Conservation (phyloP, 2,888 invertebrate species). For the Eulithis prunata region DNA sequence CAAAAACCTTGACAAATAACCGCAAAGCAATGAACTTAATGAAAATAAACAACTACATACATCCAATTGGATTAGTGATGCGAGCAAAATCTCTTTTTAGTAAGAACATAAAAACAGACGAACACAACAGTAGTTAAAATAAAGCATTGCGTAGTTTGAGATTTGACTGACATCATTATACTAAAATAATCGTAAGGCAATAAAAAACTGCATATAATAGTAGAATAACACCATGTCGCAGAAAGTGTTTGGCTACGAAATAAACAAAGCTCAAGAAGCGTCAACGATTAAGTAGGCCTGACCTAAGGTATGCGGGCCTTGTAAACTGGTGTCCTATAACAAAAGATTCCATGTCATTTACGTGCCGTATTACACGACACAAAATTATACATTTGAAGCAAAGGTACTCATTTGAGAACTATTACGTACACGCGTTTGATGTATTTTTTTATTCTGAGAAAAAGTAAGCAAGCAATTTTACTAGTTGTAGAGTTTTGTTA, state of each 20-base stretch:
- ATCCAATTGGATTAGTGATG: conserved; percentile 37
- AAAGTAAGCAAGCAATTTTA: neutral
- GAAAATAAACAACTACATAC: conserved; percentile 8
- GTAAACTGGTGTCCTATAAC: conserved; percentile 82
- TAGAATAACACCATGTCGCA: conserved; percentile 63
- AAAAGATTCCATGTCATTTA: conserved; percentile 61
- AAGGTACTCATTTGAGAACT: neutral
- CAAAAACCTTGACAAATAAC: conserved; percentile 2
- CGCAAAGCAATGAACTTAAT: conserved; percentile 14
- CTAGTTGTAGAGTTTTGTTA: neutral
- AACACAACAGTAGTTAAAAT: conserved; percentile 30
- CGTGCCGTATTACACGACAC: conserved; percentile 40
- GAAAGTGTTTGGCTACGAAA: conserved; percentile 60
- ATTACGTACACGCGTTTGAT: neutral
- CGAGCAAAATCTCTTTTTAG: conserved; percentile 35
- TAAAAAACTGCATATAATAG: conserved; percentile 62
- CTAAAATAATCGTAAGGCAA: conserved; percentile 35
- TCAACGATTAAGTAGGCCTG: conserved; percentile 70
- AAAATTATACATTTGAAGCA: conserved; percentile 6
- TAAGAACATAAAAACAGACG: conserved; percentile 35
- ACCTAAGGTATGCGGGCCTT: conserved; percentile 82
- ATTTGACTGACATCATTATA: conserved; percentile 35
- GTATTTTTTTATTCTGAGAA: neutral
- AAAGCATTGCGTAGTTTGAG: conserved; percentile 31
- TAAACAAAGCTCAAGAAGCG: conserved; percentile 65